phyloP scores from a whole-genome alignment of 1,140 invertebrate species.

The Trachymyrmex septentrionalis region DNA sequence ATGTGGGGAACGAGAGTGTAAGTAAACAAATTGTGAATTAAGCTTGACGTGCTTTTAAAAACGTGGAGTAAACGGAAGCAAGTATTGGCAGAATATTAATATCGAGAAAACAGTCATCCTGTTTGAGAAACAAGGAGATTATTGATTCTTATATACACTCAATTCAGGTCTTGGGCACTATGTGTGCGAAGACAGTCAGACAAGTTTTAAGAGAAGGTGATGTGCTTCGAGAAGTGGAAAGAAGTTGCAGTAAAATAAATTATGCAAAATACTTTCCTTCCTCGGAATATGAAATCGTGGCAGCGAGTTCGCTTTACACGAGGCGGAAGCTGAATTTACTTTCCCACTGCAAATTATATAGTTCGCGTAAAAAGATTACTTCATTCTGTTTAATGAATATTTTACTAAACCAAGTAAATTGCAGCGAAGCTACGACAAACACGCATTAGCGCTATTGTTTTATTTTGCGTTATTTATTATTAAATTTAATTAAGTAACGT shows the following conservation, averaged over 20 bases:
- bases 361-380: slow-evolving; percentile 61
- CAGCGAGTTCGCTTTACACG: slow-evolving; percentile 76
- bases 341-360: slow-evolving; percentile 57
- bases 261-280: slow-evolving; percentile 84
- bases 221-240: slow-evolving; percentile 64
- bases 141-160: slow-evolving; percentile 60
- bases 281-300: slow-evolving; percentile 82
- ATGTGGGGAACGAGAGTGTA: background rate
- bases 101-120: slow-evolving; percentile 46
- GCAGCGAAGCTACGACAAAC: slow-evolving; percentile 37
- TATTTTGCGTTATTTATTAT: background rate
- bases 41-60: slow-evolving; percentile 4
- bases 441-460: slow-evolving; percentile 44
- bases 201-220: slow-evolving; percentile 58
- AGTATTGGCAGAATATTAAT: slow-evolving; percentile 42
- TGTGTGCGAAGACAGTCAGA: slow-evolving; percentile 35
- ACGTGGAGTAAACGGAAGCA: background rate
- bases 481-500: slow-evolving; percentile 26
- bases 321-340: slow-evolving; percentile 73
- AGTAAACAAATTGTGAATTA: slow-evolving; percentile 32
- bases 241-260: slow-evolving; percentile 83
- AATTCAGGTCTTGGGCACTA: slow-evolving; percentile 19
- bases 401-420: slow-evolving; percentile 42
- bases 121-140: slow-evolving; percentile 52
- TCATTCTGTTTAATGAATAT: slow-evolving; percentile 58